These are phyloP conservation scores for Drosophila obscura DNA, from an alignment of 1,140 invertebrate genomes.

Conservation along the genomic window DNA sequence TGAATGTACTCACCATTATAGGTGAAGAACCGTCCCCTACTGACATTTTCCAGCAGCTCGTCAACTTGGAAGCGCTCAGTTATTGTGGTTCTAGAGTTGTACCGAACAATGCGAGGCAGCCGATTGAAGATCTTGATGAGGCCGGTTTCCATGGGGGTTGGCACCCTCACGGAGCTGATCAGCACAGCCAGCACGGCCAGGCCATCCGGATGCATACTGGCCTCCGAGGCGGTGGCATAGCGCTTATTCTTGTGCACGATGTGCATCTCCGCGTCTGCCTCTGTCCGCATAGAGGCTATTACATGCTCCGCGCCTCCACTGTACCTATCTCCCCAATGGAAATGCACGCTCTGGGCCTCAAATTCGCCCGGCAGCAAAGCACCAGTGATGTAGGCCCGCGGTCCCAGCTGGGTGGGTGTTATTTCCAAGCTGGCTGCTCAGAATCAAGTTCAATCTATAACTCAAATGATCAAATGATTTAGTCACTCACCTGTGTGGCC, in stretches of 20 bases:
- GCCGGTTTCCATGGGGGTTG: conserved; percentile 1
- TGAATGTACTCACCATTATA: conserved; percentile 52
- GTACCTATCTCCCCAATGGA: conserved; percentile 86
- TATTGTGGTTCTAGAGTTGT: conserved; percentile 45
- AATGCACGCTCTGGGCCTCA: conserved; percentile 87
- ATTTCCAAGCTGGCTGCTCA: conserved; percentile 55
- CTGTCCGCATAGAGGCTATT: conserved; percentile 9
- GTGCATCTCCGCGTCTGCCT: conserved; percentile 68
- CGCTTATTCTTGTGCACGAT: conserved; percentile 70
- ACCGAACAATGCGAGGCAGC: conserved; percentile 39
- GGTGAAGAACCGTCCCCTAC: conserved; percentile 52
- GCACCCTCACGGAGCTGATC: conserved; percentile 15
- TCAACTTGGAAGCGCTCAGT: conserved; percentile 16
- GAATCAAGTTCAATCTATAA: not conserved
- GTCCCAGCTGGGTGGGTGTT: conserved; percentile 39
- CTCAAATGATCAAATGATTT: not conserved
- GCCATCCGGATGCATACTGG: conserved; percentile 50
- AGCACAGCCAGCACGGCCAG: conserved; percentile 67
- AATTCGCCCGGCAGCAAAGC: conserved; percentile 86
- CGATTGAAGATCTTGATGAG: conserved; percentile 58
- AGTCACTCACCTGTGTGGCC: conserved; percentile 60
- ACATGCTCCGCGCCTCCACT: conserved; percentile 58
- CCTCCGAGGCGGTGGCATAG: conserved; percentile 48
- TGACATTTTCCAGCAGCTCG: conserved; percentile 56
- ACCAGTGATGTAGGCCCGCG: conserved; percentile 87